Evolutionary conservation across 2,113 vertebrate species (phyloP).

Genomic region (Apistogramma diplotaenia): DNA sequence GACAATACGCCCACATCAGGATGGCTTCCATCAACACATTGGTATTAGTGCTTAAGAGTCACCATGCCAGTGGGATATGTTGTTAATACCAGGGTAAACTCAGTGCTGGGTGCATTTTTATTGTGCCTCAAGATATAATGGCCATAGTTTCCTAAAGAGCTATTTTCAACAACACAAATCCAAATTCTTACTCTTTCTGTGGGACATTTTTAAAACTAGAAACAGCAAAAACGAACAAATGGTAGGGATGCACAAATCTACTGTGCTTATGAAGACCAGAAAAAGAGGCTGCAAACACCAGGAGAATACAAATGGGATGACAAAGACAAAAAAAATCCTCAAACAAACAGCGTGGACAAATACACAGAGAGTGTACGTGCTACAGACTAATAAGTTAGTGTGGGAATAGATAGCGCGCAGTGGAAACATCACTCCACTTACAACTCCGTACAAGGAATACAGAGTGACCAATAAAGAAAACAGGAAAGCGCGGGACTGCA

Average conservation of each 20-base stretch:
- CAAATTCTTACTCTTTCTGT: neutral
- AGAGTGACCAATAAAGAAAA: constrained; percentile 1
- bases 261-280: neutral
- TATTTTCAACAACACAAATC: neutral
- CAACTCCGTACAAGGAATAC: neutral
- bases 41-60: neutral
- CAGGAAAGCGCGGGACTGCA: neutral
- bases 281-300: neutral
- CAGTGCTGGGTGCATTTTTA: neutral
- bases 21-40: neutral
- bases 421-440: neutral
- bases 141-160: neutral
- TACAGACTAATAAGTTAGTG: neutral
- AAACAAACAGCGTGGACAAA: neutral
- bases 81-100: neutral
- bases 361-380: neutral
- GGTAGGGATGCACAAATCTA: neutral
- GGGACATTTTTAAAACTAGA: neutral
- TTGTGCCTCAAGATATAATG: neutral
- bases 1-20: neutral
- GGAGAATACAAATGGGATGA: constrained; percentile 4
- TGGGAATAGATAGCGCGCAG: neutral
- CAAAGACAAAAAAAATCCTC: neutral
- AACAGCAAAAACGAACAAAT: neutral
- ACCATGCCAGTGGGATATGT: neutral